These are phyloP conservation scores for Pangasius krempfi DNA, from an alignment of 2,797 vertebrate genomes.

Conservation along the genomic window DNA sequence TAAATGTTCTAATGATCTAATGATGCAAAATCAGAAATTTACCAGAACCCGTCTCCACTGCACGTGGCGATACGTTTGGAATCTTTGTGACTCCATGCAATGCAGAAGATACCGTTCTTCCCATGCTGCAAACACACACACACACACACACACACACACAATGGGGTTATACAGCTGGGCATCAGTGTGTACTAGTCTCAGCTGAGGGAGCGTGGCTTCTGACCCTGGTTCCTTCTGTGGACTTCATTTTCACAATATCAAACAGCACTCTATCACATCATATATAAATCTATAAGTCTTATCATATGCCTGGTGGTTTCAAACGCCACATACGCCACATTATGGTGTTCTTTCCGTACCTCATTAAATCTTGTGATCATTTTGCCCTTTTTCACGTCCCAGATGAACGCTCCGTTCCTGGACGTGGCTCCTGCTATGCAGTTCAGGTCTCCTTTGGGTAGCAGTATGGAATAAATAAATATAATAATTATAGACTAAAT, in stretches of 20 bases:
- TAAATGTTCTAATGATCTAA: not conserved
- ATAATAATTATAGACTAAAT: not conserved
- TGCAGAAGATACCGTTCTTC: constrained; percentile 95
- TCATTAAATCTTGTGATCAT: constrained; percentile 93
- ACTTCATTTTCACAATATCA: not conserved
- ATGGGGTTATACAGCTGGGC: too few relatives aligned
- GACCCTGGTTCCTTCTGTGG: not conserved
- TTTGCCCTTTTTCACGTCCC: constrained; percentile 93
- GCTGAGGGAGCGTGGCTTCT: not conserved
- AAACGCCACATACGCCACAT: too few relatives aligned
- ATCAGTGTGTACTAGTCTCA: not conserved
- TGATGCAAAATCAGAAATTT: constrained; percentile 65
- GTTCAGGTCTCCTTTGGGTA: constrained; percentile 86
- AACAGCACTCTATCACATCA: not conserved
- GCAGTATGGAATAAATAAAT: constrained; percentile 8
- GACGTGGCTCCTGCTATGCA: constrained; percentile 95
- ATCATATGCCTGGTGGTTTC: not conserved
- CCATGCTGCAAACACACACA: constrained; percentile 80
- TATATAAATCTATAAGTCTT: not conserved
- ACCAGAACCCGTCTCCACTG: constrained; percentile 93
- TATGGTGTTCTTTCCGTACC: constrained; percentile 68
- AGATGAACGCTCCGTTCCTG: constrained; percentile 93
- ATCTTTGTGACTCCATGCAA: constrained; percentile 99
- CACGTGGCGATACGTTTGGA: constrained; percentile 96
- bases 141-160: not conserved